phyloP scores from a whole-genome alignment of 2,888 invertebrate genomes.

The Elegia similella region DNA sequence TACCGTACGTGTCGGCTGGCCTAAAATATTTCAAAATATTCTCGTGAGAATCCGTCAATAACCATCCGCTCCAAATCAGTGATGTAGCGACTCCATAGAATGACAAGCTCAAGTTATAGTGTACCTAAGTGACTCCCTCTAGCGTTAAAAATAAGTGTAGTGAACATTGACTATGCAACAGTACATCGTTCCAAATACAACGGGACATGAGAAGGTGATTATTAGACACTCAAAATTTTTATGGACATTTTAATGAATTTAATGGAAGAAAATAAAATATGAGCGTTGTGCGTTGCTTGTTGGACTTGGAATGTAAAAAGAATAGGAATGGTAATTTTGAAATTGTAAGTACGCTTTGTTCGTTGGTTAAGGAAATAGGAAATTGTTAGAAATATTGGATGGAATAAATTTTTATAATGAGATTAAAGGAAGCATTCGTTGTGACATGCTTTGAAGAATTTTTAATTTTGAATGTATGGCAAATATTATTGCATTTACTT shows the following conservation, averaged over 20 bases:
- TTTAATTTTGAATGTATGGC: conserved; percentile 15
- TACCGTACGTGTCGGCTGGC: conserved; percentile 70
- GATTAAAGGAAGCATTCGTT: conserved; percentile 23
- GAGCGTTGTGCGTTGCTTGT: conserved; percentile 71
- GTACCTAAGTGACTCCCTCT: conserved; percentile 49
- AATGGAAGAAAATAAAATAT: conserved; percentile 49
- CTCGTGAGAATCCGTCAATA: conserved; percentile 52
- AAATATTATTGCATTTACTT: conserved; percentile 11
- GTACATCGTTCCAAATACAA: conserved; percentile 47
- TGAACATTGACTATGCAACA: conserved; percentile 42
- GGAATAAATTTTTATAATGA: conserved; percentile 50
- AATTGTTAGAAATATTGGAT: conserved; percentile 63
- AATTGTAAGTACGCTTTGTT: conserved; percentile 66
- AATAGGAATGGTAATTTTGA: conserved; percentile 48
- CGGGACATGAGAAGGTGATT: conserved; percentile 76
- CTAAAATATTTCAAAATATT: conserved; percentile 70
- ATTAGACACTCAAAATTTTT: conserved; percentile 57
- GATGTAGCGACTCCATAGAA: conserved; percentile 48
- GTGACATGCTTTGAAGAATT: conserved; percentile 18
- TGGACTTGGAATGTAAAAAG: conserved; percentile 66
- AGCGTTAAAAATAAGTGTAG: conserved; percentile 58
- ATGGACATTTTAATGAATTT: conserved; percentile 57
- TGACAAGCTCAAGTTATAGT: conserved; percentile 49
- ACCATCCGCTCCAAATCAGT: conserved; percentile 43
- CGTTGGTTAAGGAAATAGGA: conserved; percentile 59